Evolutionary conservation across 2,113 vertebrate species (phyloP), one percentile per base, ranked within the genome.

Genomic region (Menidia beryllina): DNA sequence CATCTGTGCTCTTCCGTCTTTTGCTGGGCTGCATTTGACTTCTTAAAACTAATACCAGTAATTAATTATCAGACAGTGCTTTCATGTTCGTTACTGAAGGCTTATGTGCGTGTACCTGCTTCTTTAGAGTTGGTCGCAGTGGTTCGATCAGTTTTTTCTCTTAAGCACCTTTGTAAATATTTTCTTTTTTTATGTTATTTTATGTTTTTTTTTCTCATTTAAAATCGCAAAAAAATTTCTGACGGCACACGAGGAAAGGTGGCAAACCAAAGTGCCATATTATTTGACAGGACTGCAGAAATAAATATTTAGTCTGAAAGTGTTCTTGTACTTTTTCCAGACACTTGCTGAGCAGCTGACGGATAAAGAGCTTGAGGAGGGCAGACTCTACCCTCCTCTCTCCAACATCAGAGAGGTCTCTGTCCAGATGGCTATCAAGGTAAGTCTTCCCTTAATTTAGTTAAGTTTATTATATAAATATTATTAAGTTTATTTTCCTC

Each of bases 381-480:
- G 98, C 23, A 90, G 96, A 45, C 95, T 99, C 68, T 99, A 99
- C 79, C 97, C 98, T 45, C 95, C 95, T 0, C 93, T 99, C 34
- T 94, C 95, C 74, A 93, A 97, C 80, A 99, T 99, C 90, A 94
- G 95, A 88, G 96, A 99, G 88, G 98, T 99, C 74, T 99, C 98
- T n/a, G 47, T 97, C 86, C 91, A 92, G 78, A 98, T 98, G 80
- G 96, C 96, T 63, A 83, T 97, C 78, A 98, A 95, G 93, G 98
- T 96, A 92, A 93, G 94, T 55, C 12, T 58, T 17, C 48, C 30
- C 5, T 34, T 1, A 2, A 34, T 34, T 34, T 34, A 34, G 30
- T 34, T 34, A 10, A 10, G 30, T 34, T 34, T n/a, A n/a, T n/a
- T n/a, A n/a, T n/a, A n/a, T n/a, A n/a, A n/a, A n/a, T n/a, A n/a